These are phyloP conservation scores for Caenorhabditis remanei DNA, from an alignment of 1,140 invertebrate species.

Conservation along the genomic window DNA sequence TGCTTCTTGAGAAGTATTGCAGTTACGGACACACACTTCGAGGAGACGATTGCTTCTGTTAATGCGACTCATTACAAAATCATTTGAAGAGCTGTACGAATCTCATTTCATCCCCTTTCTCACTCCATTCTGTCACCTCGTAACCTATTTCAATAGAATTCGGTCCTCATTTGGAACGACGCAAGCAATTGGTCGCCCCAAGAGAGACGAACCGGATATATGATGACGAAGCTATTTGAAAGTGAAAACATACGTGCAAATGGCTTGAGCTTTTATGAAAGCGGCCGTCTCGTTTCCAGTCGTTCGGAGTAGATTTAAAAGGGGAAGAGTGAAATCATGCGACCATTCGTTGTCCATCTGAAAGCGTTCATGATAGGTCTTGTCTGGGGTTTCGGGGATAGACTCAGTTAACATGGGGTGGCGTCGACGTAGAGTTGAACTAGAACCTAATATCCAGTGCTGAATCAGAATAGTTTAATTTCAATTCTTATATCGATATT, in stretches of 20 bases:
- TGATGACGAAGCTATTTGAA: slow-evolving; percentile 53
- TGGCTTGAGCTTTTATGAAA: slow-evolving; percentile 53
- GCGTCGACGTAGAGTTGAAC: too few relatives aligned
- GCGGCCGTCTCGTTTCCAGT: slow-evolving; percentile 61
- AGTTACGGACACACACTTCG: slow-evolving; percentile 44
- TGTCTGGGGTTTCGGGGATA: too few relatives aligned
- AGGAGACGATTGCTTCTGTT: slow-evolving; percentile 58
- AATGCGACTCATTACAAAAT: slow-evolving; percentile 1
- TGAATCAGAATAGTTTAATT: too few relatives aligned
- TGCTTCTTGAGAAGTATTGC: slow-evolving; percentile 60
- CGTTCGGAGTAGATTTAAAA: slow-evolving; percentile 55
- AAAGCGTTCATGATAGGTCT: not conserved
- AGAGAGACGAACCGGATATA: slow-evolving; percentile 27
- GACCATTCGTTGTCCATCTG: slow-evolving; percentile 66
- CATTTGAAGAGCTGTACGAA: slow-evolving; percentile 27
- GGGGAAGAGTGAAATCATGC: slow-evolving; percentile 61
- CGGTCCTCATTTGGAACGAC: slow-evolving; percentile 49
- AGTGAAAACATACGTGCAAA: slow-evolving; percentile 61
- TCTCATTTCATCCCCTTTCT: not conserved
- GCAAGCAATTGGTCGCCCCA: not conserved
- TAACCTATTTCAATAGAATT: not conserved
- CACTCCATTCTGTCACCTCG: slow-evolving; percentile 13
- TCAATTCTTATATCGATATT: too few relatives aligned
- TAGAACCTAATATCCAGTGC: too few relatives aligned
- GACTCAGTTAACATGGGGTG: too few relatives aligned